A percentile compares a stretch with the other conserved stretches of the same genome.
Conservation (phyloP, 92 coral and sea anemone species). For the Bergia sp. region DNA sequence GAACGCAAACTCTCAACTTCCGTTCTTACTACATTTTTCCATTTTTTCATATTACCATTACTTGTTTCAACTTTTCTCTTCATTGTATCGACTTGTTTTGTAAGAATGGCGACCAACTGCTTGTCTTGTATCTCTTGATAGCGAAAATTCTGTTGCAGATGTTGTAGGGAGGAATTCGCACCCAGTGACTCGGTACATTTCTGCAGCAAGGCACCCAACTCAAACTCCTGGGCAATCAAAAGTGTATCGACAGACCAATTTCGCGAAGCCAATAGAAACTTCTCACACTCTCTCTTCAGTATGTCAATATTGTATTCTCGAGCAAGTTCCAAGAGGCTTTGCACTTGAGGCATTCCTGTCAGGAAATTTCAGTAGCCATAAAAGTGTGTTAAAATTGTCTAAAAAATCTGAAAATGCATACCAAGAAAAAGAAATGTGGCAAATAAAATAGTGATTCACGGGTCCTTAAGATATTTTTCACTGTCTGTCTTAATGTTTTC, state of each 20-base stretch:
- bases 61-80: background rate
- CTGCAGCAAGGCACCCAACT: background rate
- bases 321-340: background rate
- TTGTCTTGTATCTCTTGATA: background rate
- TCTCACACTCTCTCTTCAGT: background rate
- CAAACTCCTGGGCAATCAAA: conserved; percentile 5
- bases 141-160: background rate
- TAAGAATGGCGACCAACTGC: background rate
- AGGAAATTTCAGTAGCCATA: background rate
- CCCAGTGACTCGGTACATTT: background rate
- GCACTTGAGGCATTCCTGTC: background rate
- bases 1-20: too few relatives aligned
- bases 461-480: too few relatives aligned
- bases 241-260: background rate
- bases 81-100: background rate
- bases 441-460: too few relatives aligned
- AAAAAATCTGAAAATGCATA: too few relatives aligned
- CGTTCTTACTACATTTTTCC: too few relatives aligned
- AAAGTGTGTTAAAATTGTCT: too few relatives aligned
- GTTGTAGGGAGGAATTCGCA: background rate
- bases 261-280: background rate
- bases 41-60: background rate
- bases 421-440: too few relatives aligned
- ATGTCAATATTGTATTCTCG: background rate
- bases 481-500: too few relatives aligned